phyloP scores from a whole-genome alignment of 2,113 vertebrate species.

The Phoxinus phoxinus region DNA sequence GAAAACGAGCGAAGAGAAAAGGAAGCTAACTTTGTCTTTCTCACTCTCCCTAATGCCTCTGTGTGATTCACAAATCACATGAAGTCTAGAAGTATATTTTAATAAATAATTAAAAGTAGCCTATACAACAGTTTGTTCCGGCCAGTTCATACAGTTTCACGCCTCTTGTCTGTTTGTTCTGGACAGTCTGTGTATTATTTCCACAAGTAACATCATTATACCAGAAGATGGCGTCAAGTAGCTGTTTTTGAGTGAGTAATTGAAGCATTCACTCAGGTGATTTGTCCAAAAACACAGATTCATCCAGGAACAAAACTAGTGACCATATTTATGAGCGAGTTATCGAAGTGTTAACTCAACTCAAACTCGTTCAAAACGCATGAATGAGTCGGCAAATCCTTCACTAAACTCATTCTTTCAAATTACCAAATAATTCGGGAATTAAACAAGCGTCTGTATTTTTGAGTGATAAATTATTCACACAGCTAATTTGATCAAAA shows the following conservation, averaged over 20 bases:
- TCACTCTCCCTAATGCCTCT: conserved; percentile 21
- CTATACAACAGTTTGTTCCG: neutral
- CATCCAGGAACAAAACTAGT: neutral
- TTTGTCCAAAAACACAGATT: neutral
- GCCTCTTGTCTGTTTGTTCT: neutral
- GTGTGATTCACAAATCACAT: neutral
- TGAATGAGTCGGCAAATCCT: neutral
- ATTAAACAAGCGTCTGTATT: neutral
- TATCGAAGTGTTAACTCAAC: neutral
- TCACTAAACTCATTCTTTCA: neutral
- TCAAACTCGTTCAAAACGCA: neutral
- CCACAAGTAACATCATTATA: neutral
- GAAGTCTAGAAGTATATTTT: neutral
- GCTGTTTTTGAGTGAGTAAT: neutral
- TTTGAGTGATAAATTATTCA: neutral
- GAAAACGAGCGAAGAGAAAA: conserved; percentile 85
- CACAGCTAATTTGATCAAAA: neutral
- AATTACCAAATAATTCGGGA: neutral
- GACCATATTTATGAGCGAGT: too few relatives aligned
- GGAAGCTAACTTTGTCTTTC: conserved; percentile 79
- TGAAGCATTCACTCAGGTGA: neutral
- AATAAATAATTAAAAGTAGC: neutral
- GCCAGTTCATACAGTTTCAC: neutral
- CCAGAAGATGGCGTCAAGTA: neutral
- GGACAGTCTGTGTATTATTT: neutral